A percentile compares a stretch with the other conserved stretches of the same genome.
These are phyloP conservation scores for Sebastes cheni DNA, from an alignment of 2,797 vertebrate genomes.

Conservation along the genomic window DNA sequence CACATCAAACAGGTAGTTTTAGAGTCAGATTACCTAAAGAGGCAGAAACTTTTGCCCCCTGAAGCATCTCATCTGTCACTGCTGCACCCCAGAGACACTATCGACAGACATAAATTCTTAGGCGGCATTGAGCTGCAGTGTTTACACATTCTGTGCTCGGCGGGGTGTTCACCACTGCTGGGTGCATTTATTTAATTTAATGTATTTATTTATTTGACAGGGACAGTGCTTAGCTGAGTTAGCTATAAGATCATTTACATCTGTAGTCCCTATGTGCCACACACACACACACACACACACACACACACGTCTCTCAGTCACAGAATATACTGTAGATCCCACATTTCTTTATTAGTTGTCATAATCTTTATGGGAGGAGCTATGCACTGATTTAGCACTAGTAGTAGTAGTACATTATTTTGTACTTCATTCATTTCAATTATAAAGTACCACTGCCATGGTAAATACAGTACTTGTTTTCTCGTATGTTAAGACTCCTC, in stretches of 20 bases:
- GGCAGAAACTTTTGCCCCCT: constrained; percentile 10
- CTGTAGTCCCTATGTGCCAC: neutral
- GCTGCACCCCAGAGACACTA: neutral
- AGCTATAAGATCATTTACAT: too few relatives aligned
- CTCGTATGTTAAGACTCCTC: neutral
- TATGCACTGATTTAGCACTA: neutral
- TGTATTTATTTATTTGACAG: too few relatives aligned
- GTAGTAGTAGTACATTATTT: neutral
- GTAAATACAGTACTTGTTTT: neutral
- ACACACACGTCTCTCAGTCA: neutral
- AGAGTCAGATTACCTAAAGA: constrained; percentile 17
- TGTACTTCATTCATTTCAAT: neutral
- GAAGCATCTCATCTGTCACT: constrained; percentile 2
- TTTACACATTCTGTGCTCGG: constrained; percentile 42
- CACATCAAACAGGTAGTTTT: constrained; percentile 18
- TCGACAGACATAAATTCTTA: constrained; percentile 36
- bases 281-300: neutral
- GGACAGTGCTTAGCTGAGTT: too few relatives aligned
- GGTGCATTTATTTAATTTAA: neutral
- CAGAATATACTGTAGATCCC: neutral
- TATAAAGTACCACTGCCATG: neutral
- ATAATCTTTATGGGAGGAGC: neutral
- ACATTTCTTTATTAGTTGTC: neutral
- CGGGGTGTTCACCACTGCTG: constrained; percentile 6
- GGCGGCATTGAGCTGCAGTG: constrained; percentile 32